phyloP scores from a whole-genome alignment of 1,140 invertebrate species.

The Nasonia giraulti region DNA sequence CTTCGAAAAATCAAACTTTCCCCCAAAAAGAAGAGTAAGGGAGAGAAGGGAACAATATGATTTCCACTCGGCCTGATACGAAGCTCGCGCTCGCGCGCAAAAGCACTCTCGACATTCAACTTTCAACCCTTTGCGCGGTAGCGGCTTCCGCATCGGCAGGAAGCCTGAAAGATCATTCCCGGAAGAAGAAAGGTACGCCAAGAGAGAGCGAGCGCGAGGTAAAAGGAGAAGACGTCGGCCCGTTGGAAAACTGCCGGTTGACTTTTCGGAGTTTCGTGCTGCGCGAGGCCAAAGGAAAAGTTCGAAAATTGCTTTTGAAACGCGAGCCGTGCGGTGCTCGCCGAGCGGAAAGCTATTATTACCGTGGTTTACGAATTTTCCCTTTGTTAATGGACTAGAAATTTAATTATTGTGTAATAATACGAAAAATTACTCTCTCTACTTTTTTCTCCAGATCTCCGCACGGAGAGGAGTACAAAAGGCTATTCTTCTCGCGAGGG shows the following conservation, averaged over 20 bases:
- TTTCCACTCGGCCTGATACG: neutral
- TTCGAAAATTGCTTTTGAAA: slow-evolving; percentile 16
- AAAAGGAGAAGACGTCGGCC: neutral
- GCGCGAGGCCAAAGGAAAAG: neutral
- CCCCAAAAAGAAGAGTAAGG: neutral
- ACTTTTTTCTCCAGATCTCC: too few species aligned
- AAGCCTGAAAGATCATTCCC: neutral
- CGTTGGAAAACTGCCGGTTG: neutral
- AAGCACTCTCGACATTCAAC: slow-evolving; percentile 16
- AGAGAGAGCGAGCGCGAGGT: too few species aligned
- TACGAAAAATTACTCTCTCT: too few species aligned
- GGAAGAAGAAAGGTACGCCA: neutral
- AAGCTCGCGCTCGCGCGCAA: neutral
- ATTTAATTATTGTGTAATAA: too few species aligned
- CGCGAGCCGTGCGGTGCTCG: neutral
- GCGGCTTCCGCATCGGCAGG: neutral
- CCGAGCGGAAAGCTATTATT: neutral
- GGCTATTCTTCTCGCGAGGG: too few species aligned
- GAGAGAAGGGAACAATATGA: neutral
- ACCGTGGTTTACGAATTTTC: neutral
- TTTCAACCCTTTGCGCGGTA: neutral
- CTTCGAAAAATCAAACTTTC: neutral
- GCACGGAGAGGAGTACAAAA: too few species aligned
- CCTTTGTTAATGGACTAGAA: too few species aligned
- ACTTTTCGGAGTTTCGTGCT: neutral